Evolutionary conservation across 2,113 vertebrate genomes (phyloP), one percentile per base, ranked within the genome.

Genomic region (Pterophyllum scalare): DNA sequence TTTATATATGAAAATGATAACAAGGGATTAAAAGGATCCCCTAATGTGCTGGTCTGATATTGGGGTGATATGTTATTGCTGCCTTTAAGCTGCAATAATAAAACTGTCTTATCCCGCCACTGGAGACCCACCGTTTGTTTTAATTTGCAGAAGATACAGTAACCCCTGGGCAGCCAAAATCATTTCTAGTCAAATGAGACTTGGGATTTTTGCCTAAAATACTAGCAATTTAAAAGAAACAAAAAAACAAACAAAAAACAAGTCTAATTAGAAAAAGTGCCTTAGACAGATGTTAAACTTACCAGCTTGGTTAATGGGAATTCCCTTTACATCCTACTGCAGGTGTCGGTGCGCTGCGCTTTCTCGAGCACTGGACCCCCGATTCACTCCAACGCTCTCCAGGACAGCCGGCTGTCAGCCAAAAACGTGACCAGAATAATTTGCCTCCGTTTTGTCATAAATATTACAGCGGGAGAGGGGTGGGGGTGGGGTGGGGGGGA

Each of bases 361-460:
- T 70, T 89, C 91, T 79, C 87, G 78, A 70, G 67, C 75, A 33
- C 86, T 85, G 93, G 89, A 92, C 67, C 58, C 59, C 24, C 11
- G 91, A 82, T 88, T 77, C 93, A 90, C 92, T 93, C 84, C 86
- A 83, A 84, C 80, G 84, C 90, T 82, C 91, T 88, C 82, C 93
- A 94, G 95, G 94, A 95, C 93, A 93, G 94, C 90, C 91, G 91
- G 84, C 93, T 92, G 92, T 93, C 95, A 92, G 91, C 91, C 89
- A 75, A 28, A 81, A 87, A 94, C 93, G 93, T 93, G 94, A 94
- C 89, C 90, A 56, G 91, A 95, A 95, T 95, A 88, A 86, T 89
- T 90, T 80, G 78, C 82, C 87, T 88, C 82, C 84, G 90, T 91
- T 94, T 87, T 91, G 88, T 90, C 87, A 93, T 94, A 90, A 93